These are phyloP conservation scores for Lophura nycthemera DNA, from an alignment of 2,113 vertebrate genomes.

Conservation along the genomic window DNA sequence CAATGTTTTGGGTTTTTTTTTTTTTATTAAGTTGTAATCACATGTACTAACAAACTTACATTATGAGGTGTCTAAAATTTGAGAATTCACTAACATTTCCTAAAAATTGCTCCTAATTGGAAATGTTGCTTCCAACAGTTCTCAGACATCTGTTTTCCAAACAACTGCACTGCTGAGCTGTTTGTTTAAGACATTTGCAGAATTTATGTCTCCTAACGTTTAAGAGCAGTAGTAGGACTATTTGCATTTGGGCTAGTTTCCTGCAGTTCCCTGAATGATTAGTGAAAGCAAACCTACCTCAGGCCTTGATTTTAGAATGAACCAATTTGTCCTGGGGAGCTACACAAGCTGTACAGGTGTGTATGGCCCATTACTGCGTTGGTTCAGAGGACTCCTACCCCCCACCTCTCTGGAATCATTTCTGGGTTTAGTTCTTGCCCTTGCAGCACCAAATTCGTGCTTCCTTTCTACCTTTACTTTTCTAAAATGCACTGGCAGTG, in stretches of 20 bases:
- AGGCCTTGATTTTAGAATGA: not conserved
- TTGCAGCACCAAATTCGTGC: not conserved
- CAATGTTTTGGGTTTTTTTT: not conserved
- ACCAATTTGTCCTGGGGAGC: not conserved
- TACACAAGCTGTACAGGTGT: not conserved
- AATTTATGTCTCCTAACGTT: not conserved
- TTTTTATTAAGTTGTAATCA: not conserved
- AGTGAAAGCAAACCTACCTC: not conserved
- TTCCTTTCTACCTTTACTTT: not conserved
- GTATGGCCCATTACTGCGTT: fast-evolving
- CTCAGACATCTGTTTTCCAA: not conserved
- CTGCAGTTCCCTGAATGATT: not conserved
- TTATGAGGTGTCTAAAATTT: not conserved
- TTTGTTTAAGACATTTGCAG: not conserved
- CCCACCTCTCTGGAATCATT: fast-evolving
- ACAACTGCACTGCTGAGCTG: not conserved
- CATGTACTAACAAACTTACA: not conserved
- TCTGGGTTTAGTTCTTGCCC: fast-evolving
- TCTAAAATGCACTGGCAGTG: not conserved
- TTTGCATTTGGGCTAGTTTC: not conserved
- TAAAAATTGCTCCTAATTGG: not conserved
- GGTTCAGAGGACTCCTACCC: not conserved
- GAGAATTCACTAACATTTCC: not conserved
- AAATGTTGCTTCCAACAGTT: not conserved
- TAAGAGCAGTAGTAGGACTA: not conserved